Conservation (phyloP, 2,113 vertebrate species). For the Microcebus murinus region DNA sequence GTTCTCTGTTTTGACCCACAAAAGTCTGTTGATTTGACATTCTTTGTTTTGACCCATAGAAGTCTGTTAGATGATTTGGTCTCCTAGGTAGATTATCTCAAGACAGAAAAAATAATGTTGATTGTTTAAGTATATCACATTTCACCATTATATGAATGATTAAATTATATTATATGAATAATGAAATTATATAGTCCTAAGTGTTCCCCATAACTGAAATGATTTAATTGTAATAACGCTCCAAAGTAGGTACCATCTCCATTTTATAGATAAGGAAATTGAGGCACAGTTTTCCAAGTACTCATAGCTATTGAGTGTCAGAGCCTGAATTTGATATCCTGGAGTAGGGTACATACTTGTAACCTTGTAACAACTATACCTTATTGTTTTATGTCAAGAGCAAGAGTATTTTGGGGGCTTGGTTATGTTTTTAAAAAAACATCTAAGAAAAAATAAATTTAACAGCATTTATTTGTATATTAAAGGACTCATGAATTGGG, state of each 20-base stretch:
- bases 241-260: background rate
- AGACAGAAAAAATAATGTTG: background rate
- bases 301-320: background rate
- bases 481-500: background rate
- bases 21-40: no score
- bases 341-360: background rate
- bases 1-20: background rate
- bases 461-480: background rate
- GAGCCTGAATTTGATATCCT: background rate
- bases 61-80: background rate
- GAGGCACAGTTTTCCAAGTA: background rate
- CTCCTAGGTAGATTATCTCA: background rate
- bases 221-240: background rate
- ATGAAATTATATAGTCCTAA: background rate
- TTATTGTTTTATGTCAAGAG: background rate
- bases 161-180: background rate
- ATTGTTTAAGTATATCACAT: background rate
- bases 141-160: background rate
- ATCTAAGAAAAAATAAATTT: background rate
- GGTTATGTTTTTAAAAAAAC: background rate
- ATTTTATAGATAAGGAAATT: background rate
- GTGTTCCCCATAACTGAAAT: background rate
- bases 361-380: background rate
- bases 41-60: no score
- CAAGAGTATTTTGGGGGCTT: background rate